Evolutionary conservation across 1,140 invertebrate genomes (phyloP).

Genomic region (Parapsyche elsis): DNA sequence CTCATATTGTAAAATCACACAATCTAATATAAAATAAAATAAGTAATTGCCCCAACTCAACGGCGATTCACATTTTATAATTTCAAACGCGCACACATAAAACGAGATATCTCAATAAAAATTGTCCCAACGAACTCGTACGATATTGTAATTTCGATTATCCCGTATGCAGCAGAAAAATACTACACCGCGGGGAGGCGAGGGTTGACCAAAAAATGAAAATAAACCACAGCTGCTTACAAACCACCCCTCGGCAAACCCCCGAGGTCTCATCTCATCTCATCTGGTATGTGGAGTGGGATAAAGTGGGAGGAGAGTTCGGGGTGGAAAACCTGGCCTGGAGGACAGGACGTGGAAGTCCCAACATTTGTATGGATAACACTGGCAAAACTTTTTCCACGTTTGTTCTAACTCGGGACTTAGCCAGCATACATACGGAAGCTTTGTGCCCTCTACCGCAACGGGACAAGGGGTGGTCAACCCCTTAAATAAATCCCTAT

Average conservation of each 20-base stretch:
- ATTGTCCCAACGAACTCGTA: background rate
- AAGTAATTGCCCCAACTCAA: no score
- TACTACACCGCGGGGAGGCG: background rate
- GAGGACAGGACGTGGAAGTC: background rate
- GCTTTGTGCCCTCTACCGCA: constrained; percentile 27
- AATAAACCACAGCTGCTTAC: constrained; percentile 43
- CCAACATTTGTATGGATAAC: constrained; percentile 43
- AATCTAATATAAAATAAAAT: no score
- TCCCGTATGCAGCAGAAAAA: constrained; percentile 32
- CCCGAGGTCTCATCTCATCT: background rate
- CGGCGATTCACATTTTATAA: no score
- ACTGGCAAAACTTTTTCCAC: constrained; percentile 46
- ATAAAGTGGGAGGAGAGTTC: background rate
- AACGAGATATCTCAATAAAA: background rate
- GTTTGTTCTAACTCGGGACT: constrained; percentile 44
- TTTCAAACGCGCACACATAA: background rate
- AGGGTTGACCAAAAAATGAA: constrained; percentile 35
- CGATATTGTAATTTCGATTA: constrained; percentile 23
- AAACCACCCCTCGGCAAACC: background rate
- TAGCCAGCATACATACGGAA: constrained; percentile 5
- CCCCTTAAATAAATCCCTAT: background rate
- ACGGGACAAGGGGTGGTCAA: constrained; percentile 7
- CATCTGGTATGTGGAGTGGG: background rate
- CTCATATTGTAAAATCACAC: no score
- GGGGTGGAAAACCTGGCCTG: background rate